Base-by-base conservation (phyloP, 1,140 invertebrate species). In the Ceratina calcarata region DNA sequence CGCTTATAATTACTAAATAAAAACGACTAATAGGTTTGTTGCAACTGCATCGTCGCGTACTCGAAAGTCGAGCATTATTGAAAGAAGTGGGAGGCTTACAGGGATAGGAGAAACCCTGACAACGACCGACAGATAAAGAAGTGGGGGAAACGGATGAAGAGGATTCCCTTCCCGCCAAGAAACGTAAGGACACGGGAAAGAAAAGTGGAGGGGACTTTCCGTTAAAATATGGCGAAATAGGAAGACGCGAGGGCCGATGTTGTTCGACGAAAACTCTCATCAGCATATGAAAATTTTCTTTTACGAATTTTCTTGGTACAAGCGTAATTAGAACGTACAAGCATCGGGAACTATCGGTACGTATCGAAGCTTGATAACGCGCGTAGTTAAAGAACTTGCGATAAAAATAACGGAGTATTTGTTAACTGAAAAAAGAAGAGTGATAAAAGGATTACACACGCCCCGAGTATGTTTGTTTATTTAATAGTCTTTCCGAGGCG, bases 141-240 rank as follows among this genome's bases (percentile, higher is more conserved):
- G 62, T 61, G 58, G 66, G 81, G 67, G 20, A 69, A 51, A 68
- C 53, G 83, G 64, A 73, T n/a, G 75, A 76, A 75, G 60, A 79
- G 66, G 49, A 84, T 73, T 78, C 73, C 81, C 78, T 83, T 86
- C 84, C 77, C 78, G 77, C 84, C 77, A 83, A 86, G 70, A 81
- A 87, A 76, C 32, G 53, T 58, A 67, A 53, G 22, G 83, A 58
- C 60, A 78, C 27, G 60, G 20, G 3, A 68, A 81, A 78, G 74
- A 16, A 32, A 58, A 51, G 16, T 58, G 51, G 82, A 57, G 81
- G 83, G 75, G 70, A 81, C 13, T 57, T 67, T 53, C 60, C 70
- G 79, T 61, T 85, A 78, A 85, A 85, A 82, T 71, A 84, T 71
- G 82, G 60, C 69, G 69, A 66, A 61, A 69, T 62, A 81, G 78